These are phyloP conservation scores for Euglossa dilemma DNA, from an alignment of 1,140 invertebrate genomes.

Conservation along the genomic window DNA sequence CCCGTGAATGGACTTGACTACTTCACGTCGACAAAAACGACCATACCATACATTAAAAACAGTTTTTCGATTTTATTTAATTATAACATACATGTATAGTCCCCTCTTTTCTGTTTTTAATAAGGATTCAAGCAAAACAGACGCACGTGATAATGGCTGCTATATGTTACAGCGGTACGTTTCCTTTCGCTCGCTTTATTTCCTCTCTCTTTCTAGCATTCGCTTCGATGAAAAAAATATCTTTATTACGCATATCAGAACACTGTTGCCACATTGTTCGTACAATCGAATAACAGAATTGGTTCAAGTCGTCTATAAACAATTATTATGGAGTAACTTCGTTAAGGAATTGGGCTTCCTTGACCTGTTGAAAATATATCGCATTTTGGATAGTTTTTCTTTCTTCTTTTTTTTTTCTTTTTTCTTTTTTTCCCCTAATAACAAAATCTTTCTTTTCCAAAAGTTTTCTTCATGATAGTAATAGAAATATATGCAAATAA, in stretches of 20 bases:
- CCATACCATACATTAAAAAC: slow-evolving; percentile 24
- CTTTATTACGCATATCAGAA: slow-evolving; percentile 45
- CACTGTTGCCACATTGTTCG: slow-evolving; percentile 42
- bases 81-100: slow-evolving; percentile 24
- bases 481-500: too few relatives aligned
- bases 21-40: slow-evolving; percentile 6
- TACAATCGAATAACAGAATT: slow-evolving; percentile 34
- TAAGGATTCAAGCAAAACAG: slow-evolving; percentile 40
- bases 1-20: neutral
- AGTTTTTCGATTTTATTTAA: slow-evolving; percentile 24
- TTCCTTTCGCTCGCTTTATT: slow-evolving; percentile 47
- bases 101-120: slow-evolving; percentile 7
- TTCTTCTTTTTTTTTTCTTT: too few relatives aligned
- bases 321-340: neutral
- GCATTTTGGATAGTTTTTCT: too few relatives aligned
- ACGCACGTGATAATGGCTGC: slow-evolving; percentile 73
- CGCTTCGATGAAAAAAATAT: slow-evolving; percentile 41
- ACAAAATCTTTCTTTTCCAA: too few relatives aligned
- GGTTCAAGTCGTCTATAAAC: slow-evolving; percentile 6
- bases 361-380: too few relatives aligned
- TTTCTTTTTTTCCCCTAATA: too few relatives aligned
- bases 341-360: neutral
- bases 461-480: too few relatives aligned
- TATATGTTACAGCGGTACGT: slow-evolving; percentile 77
- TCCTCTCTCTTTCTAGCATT: slow-evolving; percentile 20